Percentiles rank a stretch among this genome's conserved stretches.
These are phyloP conservation scores for Zaprionus inermis DNA, from an alignment of 1,140 invertebrate species.

Conservation along the genomic window DNA sequence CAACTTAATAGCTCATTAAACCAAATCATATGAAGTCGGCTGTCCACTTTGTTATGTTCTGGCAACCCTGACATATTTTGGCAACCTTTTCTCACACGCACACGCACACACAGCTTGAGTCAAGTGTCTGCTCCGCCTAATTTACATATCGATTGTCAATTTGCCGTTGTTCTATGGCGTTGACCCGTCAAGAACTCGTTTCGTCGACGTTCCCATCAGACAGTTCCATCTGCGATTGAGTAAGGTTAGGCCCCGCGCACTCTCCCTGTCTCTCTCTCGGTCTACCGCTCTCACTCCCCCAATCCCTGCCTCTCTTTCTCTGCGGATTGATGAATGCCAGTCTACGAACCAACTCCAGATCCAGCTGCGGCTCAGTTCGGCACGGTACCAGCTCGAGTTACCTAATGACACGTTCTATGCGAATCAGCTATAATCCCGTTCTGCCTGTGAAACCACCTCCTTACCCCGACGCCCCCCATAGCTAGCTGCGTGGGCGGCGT, in stretches of 20 bases:
- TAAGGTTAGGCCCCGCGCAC: conserved; percentile 59
- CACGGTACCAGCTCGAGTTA: conserved; percentile 58
- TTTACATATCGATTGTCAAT: conserved; percentile 73
- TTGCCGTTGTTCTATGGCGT: conserved; percentile 64
- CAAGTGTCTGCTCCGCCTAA: conserved; percentile 32
- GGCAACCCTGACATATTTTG: conserved; percentile 14
- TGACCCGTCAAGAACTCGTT: conserved; percentile 70
- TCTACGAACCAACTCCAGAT: conserved; percentile 51
- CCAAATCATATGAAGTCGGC: conserved; percentile 33
- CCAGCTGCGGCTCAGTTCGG: conserved; percentile 2
- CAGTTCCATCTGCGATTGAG: conserved; percentile 60
- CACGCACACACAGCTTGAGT: conserved; percentile 5
- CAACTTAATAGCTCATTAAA: conserved; percentile 53
- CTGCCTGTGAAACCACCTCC: neutral
- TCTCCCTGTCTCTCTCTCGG: neutral
- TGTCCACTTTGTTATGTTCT: conserved; percentile 1
- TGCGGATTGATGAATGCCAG: conserved; percentile 65
- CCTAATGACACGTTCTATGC: conserved; percentile 49
- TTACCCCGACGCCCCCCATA: conserved; percentile 8
- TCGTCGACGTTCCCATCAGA: conserved; percentile 45
- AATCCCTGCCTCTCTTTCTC: neutral
- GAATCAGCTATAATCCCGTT: conserved; percentile 25
- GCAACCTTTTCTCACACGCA: conserved; percentile 31
- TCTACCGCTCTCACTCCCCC: conserved; percentile 7
- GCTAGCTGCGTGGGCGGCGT: conserved; percentile 55